Conservation (phyloP, 2,113 vertebrate genomes). For the Phaethornis superciliosus region DNA sequence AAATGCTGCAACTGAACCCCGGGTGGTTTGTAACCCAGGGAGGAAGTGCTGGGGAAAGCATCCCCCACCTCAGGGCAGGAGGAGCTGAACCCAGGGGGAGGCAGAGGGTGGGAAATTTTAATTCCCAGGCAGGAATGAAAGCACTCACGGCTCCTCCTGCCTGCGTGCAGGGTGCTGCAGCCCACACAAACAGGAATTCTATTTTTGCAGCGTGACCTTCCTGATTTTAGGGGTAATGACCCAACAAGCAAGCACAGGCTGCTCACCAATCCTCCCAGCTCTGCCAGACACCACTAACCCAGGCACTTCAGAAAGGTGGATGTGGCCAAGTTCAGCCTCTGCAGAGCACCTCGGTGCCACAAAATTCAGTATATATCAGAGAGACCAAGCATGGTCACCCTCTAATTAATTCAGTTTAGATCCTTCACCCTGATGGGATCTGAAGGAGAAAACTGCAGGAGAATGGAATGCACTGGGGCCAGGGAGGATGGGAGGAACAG, state of each 20-base stretch:
- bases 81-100: not conserved
- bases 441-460: not conserved
- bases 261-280: not conserved
- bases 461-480: accelerated
- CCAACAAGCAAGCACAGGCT: not conserved
- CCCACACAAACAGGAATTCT: slow-evolving; percentile 5
- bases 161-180: not conserved
- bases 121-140: not conserved
- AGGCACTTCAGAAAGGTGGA: not conserved
- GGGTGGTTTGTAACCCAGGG: not conserved
- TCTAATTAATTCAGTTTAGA: not conserved
- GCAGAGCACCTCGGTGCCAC: too few species aligned
- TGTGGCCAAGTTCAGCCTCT: not conserved
- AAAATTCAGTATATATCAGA: accelerated
- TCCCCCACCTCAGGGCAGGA: accelerated
- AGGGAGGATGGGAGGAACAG: accelerated
- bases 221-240: not conserved
- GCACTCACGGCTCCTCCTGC: too few species aligned
- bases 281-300: not conserved
- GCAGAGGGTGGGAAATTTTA: not conserved
- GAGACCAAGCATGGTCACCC: not conserved
- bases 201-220: slow-evolving; percentile 10
- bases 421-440: not conserved
- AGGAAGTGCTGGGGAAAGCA: not conserved
- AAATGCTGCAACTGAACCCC: not conserved